phyloP scores from a whole-genome alignment of 2,113 vertebrate genomes.

The Motacilla alba region DNA sequence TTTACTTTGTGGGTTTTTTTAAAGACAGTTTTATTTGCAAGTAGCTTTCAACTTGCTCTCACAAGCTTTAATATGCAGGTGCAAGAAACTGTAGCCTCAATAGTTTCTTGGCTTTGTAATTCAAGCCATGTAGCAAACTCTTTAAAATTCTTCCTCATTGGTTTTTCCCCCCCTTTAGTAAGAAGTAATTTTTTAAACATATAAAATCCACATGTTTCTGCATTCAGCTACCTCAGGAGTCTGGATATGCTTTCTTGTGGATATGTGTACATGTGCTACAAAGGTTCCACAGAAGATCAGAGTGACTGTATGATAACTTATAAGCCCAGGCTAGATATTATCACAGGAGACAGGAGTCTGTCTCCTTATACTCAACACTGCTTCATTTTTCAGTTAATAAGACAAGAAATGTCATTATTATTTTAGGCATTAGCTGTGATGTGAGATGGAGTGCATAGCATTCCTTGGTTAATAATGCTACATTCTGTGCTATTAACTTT shows the following conservation, averaged over 20 bases:
- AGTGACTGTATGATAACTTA: constrained; percentile 40
- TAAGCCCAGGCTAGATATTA: constrained; percentile 62
- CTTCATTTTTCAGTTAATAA: constrained; percentile 72
- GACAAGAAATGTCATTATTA: constrained; percentile 68
- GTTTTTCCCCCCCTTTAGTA: background rate
- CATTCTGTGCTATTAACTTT: constrained; percentile 60
- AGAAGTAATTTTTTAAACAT: constrained; percentile 37
- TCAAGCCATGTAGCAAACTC: constrained; percentile 62
- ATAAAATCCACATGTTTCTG: constrained; percentile 54
- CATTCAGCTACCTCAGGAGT: constrained; percentile 34
- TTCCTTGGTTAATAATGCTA: constrained; percentile 65
- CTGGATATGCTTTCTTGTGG: constrained; percentile 22
- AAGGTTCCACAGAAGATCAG: constrained; percentile 51
- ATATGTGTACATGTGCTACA: constrained; percentile 25
- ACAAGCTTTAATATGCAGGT: constrained; percentile 68
- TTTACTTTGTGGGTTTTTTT: constrained; percentile 12
- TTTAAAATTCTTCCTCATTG: constrained; percentile 56
- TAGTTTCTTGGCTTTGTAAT: constrained; percentile 75
- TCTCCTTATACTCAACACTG: constrained; percentile 46
- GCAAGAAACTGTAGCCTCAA: constrained; percentile 70
- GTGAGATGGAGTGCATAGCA: constrained; percentile 46
- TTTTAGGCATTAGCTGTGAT: constrained; percentile 70
- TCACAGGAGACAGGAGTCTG: constrained; percentile 51
- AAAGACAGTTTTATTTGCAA: constrained; percentile 21
- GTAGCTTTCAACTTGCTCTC: constrained; percentile 42